Evolutionary conservation across 2,113 vertebrate genomes (phyloP), one percentile per base, ranked within the genome.

Genomic region (Myrmophylax atrothorax): DNA sequence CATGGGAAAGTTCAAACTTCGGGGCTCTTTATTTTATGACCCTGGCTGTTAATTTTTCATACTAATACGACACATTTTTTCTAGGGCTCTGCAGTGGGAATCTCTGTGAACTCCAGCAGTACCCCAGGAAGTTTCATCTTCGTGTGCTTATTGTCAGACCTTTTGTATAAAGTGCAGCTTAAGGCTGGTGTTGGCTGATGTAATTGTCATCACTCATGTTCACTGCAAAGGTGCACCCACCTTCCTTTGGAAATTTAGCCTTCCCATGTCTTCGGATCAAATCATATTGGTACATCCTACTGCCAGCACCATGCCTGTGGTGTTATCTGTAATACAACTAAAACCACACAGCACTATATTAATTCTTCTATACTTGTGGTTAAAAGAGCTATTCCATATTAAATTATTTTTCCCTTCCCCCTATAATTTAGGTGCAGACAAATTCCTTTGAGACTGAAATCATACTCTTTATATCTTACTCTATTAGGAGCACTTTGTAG

Each of bases 1-100:
- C 90, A 93, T 95, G 96, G 95, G 96, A 96, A 96, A 96, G 94
- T 96, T 96, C 92, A 92, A 29, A 87, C 91, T 97, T 82, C 0
- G 8, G 78, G 84, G 60, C 80, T 95, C 55, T 89, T 94, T 94
- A 87, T 83, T 94, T 95, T 78, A 84, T 84, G 82, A 91, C 94
- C 93, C 62, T 69, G 85, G 52, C 53, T 5, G 1, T 93, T 96
- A 95, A 95, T 96, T 95, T 96, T 95, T 96, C 93, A 90, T 89
- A 58, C 76, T 89, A 92, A 90, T 85, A 81, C 4, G 88, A 92
- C 83, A 93, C 58, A 79, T 96, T 95, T 95, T 96, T 95, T 11
- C 73, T 92, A 68, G 69, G 77, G 49, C 88, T 87, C 69, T 84
- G 91, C 85, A 79, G 46, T 66, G 62, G 88, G 91, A 92, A 90